Evolutionary conservation across 2,888 invertebrate genomes (phyloP).

Genomic region (Lamproptera curius): DNA sequence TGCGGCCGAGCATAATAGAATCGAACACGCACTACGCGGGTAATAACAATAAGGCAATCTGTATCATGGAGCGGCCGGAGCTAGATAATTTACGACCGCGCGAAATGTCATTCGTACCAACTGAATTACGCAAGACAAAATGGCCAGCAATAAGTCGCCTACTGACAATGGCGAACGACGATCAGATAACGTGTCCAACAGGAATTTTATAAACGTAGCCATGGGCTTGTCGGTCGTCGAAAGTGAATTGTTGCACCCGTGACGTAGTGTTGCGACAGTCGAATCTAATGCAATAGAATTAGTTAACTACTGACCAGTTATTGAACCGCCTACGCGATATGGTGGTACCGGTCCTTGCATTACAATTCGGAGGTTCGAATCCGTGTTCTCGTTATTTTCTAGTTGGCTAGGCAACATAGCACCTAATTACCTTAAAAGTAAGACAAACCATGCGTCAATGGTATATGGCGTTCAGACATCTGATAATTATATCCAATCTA

Average conservation of each 20-base stretch:
- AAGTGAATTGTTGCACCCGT: conserved; percentile 64
- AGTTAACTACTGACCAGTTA: no score
- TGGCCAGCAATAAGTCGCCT: conserved; percentile 63
- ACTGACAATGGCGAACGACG: conserved; percentile 57
- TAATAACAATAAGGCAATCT: conserved; percentile 59
- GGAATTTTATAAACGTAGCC: conserved; percentile 58
- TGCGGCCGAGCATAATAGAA: conserved; percentile 46
- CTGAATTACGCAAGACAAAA: conserved; percentile 69
- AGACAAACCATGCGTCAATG: no score
- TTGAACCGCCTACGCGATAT: no score
- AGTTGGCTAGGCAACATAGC: no score
- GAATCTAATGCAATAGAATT: no score
- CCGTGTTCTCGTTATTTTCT: no score
- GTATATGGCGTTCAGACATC: no score
- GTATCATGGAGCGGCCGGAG: conserved; percentile 41
- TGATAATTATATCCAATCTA: no score
- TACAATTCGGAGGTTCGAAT: no score
- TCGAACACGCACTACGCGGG: conserved; percentile 69
- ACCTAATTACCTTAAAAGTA: no score
- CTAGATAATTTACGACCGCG: conserved; percentile 45
- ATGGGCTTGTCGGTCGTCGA: conserved; percentile 65
- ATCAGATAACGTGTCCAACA: conserved; percentile 64
- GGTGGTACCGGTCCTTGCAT: no score
- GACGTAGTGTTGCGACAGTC: no score
- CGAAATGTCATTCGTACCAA: conserved; percentile 69